A percentile compares a stretch with the other conserved stretches of the same genome.
Conservation (phyloP, 1,140 invertebrate genomes). For the Hyles vespertilio region DNA sequence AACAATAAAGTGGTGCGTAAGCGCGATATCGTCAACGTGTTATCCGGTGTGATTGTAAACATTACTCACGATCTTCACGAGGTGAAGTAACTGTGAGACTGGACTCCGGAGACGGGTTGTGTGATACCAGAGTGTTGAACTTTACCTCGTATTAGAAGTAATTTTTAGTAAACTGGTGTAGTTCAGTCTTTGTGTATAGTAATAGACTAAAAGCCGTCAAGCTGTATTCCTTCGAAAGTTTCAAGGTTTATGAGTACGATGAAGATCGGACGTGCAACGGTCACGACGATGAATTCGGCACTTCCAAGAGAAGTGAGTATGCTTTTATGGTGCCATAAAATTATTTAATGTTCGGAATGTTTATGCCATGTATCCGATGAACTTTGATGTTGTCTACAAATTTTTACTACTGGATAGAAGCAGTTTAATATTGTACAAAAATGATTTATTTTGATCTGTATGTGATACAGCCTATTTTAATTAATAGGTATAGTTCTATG, state of each 20-base stretch:
- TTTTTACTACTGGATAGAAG: too few relatives aligned
- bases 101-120: neutral
- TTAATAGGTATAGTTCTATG: too few relatives aligned
- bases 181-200: conserved; percentile 22
- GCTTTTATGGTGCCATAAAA: conserved; percentile 21
- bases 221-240: conserved; percentile 73
- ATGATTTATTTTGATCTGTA: too few relatives aligned
- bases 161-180: neutral
- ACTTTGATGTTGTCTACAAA: conserved; percentile 16
- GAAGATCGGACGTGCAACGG: conserved; percentile 58
- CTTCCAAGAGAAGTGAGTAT: conserved; percentile 66
- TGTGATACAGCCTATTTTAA: too few relatives aligned
- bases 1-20: conserved; percentile 53
- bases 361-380: conserved; percentile 16
- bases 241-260: conserved; percentile 70
- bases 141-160: neutral
- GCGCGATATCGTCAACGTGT: conserved; percentile 36
- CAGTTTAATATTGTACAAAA: too few relatives aligned
- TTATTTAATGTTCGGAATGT: conserved; percentile 21
- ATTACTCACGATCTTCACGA: conserved; percentile 20
- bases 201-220: conserved; percentile 52
- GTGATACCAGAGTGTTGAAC: neutral
- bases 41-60: conserved; percentile 45
- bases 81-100: conserved; percentile 32
- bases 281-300: conserved; percentile 59